Percentiles rank a stretch among this genome's conserved stretches.
These are phyloP conservation scores for Pavo muticus DNA, from an alignment of 2,113 vertebrate genomes.

Conservation along the genomic window DNA sequence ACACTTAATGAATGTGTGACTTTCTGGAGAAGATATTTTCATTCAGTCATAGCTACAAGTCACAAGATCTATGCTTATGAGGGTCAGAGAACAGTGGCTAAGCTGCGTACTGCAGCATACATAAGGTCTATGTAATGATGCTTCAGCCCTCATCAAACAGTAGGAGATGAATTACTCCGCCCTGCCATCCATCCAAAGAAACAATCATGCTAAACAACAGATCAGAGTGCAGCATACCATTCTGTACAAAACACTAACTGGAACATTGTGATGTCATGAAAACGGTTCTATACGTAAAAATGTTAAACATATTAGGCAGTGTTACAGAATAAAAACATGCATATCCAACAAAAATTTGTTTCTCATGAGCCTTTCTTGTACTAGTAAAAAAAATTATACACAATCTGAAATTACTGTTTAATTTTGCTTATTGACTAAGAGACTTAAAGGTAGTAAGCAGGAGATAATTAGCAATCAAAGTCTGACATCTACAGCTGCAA, in stretches of 20 bases:
- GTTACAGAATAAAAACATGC: not conserved
- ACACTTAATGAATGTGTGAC: not conserved
- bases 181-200: not conserved
- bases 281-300: not conserved
- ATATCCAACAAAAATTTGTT: not conserved
- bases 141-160: not conserved
- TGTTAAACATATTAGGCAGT: not conserved
- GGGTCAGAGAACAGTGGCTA: not conserved
- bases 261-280: accelerated
- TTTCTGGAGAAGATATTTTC: not conserved
- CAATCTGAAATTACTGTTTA: slow-evolving; percentile 48
- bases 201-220: not conserved
- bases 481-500: slow-evolving; percentile 70
- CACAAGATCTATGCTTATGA: not conserved
- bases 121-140: not conserved
- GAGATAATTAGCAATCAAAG: slow-evolving; percentile 71
- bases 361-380: not conserved
- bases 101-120: not conserved
- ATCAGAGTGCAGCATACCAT: not conserved
- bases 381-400: not conserved
- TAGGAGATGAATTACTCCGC: not conserved
- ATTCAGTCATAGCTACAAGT: not conserved
- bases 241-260: not conserved
- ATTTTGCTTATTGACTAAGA: slow-evolving; percentile 21
- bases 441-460: slow-evolving; percentile 48